These are phyloP conservation scores for Ceratosolen solmsi DNA, from an alignment of 1,140 invertebrate genomes.

Conservation along the genomic window DNA sequence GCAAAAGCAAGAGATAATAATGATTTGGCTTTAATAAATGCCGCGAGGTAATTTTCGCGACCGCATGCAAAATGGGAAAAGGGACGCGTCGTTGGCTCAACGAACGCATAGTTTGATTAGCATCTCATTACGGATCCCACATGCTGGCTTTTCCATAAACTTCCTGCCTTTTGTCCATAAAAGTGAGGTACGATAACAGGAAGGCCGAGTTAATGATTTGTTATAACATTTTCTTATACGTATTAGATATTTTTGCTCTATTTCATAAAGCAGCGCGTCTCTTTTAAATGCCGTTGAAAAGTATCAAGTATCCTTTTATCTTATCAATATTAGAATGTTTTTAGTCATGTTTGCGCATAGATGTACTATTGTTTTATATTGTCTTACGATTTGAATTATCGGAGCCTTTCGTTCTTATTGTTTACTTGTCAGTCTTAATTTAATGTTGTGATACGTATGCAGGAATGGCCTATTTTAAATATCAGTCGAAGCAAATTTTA, in stretches of 20 bases:
- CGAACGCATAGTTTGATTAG: neutral
- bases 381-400: neutral
- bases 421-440: neutral
- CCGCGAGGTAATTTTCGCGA: neutral
- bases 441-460: neutral
- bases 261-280: no score
- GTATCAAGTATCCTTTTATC: no score
- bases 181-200: no score
- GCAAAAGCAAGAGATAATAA: neutral
- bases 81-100: no score
- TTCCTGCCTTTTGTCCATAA: no score
- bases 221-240: no score
- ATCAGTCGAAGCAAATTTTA: neutral
- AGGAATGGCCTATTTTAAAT: neutral
- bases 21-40: neutral
- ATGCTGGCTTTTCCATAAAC: neutral
- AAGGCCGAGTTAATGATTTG: no score
- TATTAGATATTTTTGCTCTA: no score
- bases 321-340: no score
- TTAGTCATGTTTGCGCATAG: no score
- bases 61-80: neutral
- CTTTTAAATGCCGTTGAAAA: no score
- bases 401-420: neutral
- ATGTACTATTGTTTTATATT: no score
- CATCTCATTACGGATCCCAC: constrained; percentile 2